Percentiles rank a stretch among this genome's conserved stretches.
phyloP scores from a whole-genome alignment of 2,113 vertebrate species.

The Ceyx margarethae region DNA sequence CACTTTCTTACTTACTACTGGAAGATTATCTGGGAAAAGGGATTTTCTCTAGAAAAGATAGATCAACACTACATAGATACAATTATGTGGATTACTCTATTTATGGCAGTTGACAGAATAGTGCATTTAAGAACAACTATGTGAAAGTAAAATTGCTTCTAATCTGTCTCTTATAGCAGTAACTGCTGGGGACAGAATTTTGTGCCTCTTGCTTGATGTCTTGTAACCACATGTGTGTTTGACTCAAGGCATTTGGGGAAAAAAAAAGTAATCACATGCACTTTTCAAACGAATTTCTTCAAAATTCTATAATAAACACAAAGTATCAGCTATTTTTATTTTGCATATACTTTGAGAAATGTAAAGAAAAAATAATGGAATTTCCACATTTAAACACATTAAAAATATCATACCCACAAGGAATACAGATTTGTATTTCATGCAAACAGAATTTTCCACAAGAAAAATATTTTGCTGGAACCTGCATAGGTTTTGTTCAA shows the following conservation, averaged over 20 bases:
- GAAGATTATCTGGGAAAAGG: background rate
- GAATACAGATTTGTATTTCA: background rate
- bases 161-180: background rate
- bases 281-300: background rate
- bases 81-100: background rate
- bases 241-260: background rate
- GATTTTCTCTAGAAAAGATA: constrained; percentile 16
- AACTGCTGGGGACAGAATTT: background rate
- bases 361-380: background rate
- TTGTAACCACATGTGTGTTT: background rate
- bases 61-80: background rate
- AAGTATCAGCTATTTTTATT: background rate
- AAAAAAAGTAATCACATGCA: background rate
- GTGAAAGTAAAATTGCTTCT: background rate
- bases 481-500: constrained; percentile 10
- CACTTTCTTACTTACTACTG: background rate
- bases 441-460: background rate
- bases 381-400: background rate
- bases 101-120: background rate
- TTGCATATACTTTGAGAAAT: background rate
- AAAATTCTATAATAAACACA: background rate
- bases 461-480: constrained; percentile 15
- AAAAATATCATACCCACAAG: background rate
- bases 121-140: background rate
- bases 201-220: background rate